Conservation (phyloP, 2,888 invertebrate species). For the Galeopsomyia nigrocyanea region DNA sequence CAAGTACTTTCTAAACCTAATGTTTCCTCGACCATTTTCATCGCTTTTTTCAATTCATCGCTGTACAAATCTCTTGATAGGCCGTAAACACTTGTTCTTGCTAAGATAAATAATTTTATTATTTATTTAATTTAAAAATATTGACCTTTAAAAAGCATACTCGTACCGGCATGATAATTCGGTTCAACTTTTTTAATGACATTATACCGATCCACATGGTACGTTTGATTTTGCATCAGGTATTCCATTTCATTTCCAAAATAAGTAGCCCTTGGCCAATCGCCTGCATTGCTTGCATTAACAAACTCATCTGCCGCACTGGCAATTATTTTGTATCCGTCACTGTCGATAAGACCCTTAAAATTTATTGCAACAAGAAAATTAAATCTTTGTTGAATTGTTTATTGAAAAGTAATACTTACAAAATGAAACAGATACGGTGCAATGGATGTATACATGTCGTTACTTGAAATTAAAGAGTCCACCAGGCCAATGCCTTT, state of each 20-base stretch:
- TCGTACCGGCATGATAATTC: conserved; percentile 1
- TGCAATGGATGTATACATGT: conserved; percentile 56
- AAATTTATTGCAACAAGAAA: background rate
- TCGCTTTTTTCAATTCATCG: conserved; percentile 7
- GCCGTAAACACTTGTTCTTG: background rate
- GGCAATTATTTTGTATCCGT: conserved; percentile 13
- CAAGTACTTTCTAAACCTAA: conserved; percentile 17
- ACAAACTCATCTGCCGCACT: conserved; percentile 11
- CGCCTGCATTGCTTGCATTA: background rate
- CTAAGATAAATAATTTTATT: background rate
- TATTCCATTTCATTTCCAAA: conserved; percentile 5
- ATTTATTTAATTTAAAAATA: too few relatives aligned
- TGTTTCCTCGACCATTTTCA: conserved; percentile 11
- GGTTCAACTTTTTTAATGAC: conserved; percentile 28
- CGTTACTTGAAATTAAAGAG: conserved; percentile 57
- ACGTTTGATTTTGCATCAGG: conserved; percentile 21
- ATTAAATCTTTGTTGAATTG: background rate
- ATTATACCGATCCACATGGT: conserved; percentile 22
- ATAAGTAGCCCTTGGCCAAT: conserved; percentile 6
- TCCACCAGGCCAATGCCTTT: conserved; percentile 58
- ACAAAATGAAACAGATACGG: conserved; percentile 48
- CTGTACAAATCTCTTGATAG: background rate
- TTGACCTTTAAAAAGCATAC: background rate
- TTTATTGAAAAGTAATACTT: background rate
- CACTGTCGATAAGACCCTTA: conserved; percentile 31